Base-by-base conservation (phyloP, 2,113 vertebrate species). In the Panthera leo region DNA sequence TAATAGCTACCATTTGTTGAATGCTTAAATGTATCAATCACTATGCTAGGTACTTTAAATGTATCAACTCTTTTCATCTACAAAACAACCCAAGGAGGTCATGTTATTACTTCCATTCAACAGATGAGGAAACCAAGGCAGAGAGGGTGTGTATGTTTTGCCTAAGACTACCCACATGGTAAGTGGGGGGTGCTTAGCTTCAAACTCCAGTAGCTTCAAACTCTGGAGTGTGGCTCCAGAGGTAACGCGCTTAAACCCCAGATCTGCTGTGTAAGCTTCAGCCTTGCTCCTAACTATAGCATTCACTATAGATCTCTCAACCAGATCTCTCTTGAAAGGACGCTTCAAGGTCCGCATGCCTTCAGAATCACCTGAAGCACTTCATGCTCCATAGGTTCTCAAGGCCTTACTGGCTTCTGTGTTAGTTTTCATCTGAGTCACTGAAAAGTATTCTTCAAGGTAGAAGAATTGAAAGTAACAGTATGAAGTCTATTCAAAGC, bases 71-170 rank as follows among this genome's bases (percentile, higher is more conserved):
- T 95, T 83, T 96, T 55, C 48, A 71, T 61, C 67, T 61, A 75
- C n/a, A 65, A 89, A 92, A 91, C 51, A 94, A 91, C 36, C 73
- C 75, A 86, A 84, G 14, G 36, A 63, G 31, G 18, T 78, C 67
- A 80, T 51, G 21, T 45, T 65, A 65, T 58, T 85, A 78, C 39
- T 42, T 71, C 31, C 31, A 61, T 53, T 89, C 70, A 88, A 85
- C 31, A 93, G 25, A 87, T 83, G 34, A 90, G 19, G 58, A 95
- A 91, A 82, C 39, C 48, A 61, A 96, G 70, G 79, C 16, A 89
- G 70, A 90, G 7, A 85, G 12, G 31, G 42, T 31, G n/a, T n/a
- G 29, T 29, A 63, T 68, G 19, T 78, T 84, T 94, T 83, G 39
- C 16, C 27, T 36, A 63, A 82, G 14, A 83, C 29, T 51, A 19